Conservation (phyloP, 2,797 vertebrate species). For the Trachops cirrhosus region DNA sequence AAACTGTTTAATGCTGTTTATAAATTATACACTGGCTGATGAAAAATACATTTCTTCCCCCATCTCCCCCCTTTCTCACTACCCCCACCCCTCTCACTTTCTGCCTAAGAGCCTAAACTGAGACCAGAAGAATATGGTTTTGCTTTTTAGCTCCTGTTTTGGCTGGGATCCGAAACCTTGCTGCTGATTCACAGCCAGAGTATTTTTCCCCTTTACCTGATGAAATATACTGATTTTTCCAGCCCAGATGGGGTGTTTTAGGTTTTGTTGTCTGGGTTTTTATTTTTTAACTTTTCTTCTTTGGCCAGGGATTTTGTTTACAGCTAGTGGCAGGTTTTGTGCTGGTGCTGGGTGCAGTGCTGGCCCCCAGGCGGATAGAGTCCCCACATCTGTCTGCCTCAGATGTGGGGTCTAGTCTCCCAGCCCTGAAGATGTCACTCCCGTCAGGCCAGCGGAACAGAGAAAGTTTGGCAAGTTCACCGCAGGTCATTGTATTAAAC, state of each 20-base stretch:
- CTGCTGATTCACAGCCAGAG: slow-evolving; percentile 78
- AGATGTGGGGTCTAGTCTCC: rapidly evolving
- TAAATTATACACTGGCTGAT: slow-evolving; percentile 92
- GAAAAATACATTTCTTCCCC: slow-evolving; percentile 85
- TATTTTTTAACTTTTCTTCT: not conserved
- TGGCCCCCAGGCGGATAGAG: rapidly evolving
- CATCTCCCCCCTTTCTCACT: not conserved
- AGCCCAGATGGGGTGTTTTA: slow-evolving; percentile 52
- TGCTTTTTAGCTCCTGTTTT: slow-evolving; percentile 90
- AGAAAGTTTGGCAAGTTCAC: slow-evolving; percentile 76
- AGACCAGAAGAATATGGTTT: slow-evolving; percentile 85
- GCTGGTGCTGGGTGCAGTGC: not conserved
- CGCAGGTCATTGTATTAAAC: slow-evolving; percentile 35
- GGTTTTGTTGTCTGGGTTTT: slow-evolving; percentile 43
- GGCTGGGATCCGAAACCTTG: slow-evolving; percentile 83
- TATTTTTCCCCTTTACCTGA: slow-evolving; percentile 79
- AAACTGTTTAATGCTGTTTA: slow-evolving; percentile 90
- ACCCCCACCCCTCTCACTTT: slow-evolving; percentile 63
- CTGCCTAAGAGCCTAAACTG: slow-evolving; percentile 83
- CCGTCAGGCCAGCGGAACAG: not conserved
- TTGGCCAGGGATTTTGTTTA: not conserved
- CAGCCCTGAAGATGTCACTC: not conserved
- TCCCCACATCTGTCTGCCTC: rapidly evolving
- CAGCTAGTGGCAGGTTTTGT: not conserved
- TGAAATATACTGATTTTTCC: slow-evolving; percentile 75